phyloP scores from a whole-genome alignment of 2,888 invertebrate species.

The Sarcophaga rosellei region DNA sequence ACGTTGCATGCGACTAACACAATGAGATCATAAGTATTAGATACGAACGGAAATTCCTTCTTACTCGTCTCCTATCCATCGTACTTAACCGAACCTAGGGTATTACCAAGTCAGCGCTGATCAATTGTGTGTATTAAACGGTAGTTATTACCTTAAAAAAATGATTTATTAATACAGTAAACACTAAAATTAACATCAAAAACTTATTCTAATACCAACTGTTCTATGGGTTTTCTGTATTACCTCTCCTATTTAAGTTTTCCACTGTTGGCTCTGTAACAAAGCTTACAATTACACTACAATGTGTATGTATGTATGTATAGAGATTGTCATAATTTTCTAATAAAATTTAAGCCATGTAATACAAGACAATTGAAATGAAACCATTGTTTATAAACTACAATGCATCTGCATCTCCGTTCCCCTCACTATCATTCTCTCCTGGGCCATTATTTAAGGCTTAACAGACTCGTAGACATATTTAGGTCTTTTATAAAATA shows the following conservation, averaged over 20 bases:
- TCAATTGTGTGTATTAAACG: neutral
- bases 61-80: no score
- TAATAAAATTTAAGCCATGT: conserved; percentile 30
- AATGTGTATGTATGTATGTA: neutral
- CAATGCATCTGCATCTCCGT: no score
- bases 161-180: neutral
- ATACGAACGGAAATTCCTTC: no score
- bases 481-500: no score
- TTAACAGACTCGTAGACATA: conserved; percentile 28
- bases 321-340: conserved; percentile 8
- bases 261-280: neutral
- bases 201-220: no score
- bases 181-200: neutral
- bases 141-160: neutral
- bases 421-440: no score
- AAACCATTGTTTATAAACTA: conserved; percentile 26
- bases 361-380: conserved; percentile 25
- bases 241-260: no score
- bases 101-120: neutral
- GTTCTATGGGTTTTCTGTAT: no score
- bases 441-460: no score
- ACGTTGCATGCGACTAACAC: no score
- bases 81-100: no score
- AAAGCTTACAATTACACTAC: neutral
- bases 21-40: no score